Percentiles rank a stretch among this genome's conserved stretches.
Evolutionary conservation across 2,797 vertebrate genomes (phyloP).

Genomic region (Hafferia zeledoni): DNA sequence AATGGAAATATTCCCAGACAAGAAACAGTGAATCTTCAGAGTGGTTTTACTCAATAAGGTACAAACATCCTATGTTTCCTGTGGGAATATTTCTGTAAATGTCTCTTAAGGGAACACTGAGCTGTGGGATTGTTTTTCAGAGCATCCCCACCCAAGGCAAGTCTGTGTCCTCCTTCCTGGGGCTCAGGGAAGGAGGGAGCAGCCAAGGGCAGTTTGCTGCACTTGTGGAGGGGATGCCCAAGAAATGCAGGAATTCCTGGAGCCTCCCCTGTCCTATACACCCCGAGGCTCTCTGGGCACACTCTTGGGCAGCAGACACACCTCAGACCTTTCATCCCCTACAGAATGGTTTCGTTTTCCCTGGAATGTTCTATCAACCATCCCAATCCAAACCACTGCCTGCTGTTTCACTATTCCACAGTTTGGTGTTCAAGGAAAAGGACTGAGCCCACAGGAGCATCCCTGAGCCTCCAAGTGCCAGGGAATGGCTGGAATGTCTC

Average conservation of each 20-base stretch:
- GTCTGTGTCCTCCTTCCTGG: not conserved
- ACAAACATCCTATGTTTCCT: constrained; percentile 64
- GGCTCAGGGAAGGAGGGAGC: not conserved
- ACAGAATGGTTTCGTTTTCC: not conserved
- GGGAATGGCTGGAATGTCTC: not conserved
- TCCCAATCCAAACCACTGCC: not conserved
- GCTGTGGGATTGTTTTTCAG: not conserved
- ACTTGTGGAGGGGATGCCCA: not conserved
- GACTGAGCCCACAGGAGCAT: not conserved
- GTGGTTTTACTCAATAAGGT: constrained; percentile 37
- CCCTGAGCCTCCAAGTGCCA: not conserved
- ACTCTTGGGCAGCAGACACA: constrained; percentile 3
- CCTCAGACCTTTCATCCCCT: not conserved
- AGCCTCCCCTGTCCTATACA: not conserved
- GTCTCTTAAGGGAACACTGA: constrained; percentile 8
- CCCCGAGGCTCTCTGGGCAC: not conserved
- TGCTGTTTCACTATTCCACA: not conserved
- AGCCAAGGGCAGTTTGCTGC: constrained; percentile 6
- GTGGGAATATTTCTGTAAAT: constrained; percentile 39
- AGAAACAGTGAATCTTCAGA: constrained; percentile 19
- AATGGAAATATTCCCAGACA: not conserved
- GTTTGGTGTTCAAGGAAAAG: constrained; percentile 17
- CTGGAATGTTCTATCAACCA: not conserved
- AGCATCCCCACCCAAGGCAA: not conserved
- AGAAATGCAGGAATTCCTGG: not conserved